A percentile compares a stretch with the other conserved stretches of the same genome.
Evolutionary conservation across 2,888 invertebrate species (phyloP).

Genomic region (Lypha dubia): DNA sequence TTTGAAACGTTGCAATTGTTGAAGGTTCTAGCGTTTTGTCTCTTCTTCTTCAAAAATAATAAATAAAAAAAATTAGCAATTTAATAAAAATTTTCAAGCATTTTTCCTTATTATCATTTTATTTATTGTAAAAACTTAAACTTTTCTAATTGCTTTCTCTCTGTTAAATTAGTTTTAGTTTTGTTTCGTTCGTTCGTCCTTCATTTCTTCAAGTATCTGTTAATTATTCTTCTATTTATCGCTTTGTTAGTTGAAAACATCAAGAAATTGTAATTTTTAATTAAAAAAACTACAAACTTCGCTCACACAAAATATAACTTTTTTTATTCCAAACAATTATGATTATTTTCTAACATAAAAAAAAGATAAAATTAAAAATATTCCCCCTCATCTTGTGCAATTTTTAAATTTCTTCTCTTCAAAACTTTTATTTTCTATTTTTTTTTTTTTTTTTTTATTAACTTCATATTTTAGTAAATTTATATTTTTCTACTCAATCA

Average conservation of each 20-base stretch:
- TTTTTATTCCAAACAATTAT: not conserved
- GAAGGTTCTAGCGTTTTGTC: slow-evolving; percentile 31
- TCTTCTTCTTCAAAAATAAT: not conserved
- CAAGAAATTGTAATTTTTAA: not conserved
- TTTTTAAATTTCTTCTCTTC: slow-evolving; percentile 9
- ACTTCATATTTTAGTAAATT: not conserved
- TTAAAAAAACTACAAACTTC: not conserved
- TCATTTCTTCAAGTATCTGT: not conserved
- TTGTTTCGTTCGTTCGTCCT: not conserved
- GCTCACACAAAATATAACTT: not conserved
- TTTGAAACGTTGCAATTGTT: slow-evolving; percentile 23
- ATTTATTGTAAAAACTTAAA: slow-evolving; percentile 1
- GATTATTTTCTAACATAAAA: slow-evolving; percentile 43
- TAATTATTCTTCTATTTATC: slow-evolving; percentile 9
- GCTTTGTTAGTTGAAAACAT: slow-evolving; percentile 13
- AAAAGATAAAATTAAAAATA: slow-evolving; percentile 76
- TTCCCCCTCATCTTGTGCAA: slow-evolving; percentile 61
- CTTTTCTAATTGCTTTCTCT: not conserved
- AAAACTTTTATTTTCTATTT: slow-evolving; percentile 19
- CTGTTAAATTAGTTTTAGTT: slow-evolving; percentile 21
- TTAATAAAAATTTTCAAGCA: not conserved
- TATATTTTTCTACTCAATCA: slow-evolving; percentile 10
- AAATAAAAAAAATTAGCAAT: not conserved
- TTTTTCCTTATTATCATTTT: not conserved
- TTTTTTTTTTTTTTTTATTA: not conserved